Evolutionary conservation across 2,113 vertebrate genomes (phyloP).

Genomic region (Tachysurus vachellii): DNA sequence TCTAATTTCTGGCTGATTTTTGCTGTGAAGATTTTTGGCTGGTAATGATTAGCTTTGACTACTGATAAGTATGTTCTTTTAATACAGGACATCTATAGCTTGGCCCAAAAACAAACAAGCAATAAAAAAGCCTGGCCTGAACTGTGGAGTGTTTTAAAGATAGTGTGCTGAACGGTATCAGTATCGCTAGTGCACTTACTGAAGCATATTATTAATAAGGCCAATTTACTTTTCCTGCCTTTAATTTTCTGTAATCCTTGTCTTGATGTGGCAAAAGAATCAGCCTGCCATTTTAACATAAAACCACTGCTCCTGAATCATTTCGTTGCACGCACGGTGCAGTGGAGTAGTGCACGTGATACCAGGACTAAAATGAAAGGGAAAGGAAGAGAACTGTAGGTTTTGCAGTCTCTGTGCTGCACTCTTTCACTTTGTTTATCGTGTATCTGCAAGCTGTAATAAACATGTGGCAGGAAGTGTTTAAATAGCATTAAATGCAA

Average conservation of each 20-base stretch:
- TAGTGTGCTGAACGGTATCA: not conserved
- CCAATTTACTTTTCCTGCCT: not conserved
- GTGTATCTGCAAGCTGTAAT: not conserved
- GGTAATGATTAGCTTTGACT: not conserved
- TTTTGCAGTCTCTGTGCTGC: not conserved
- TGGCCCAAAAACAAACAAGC: not conserved
- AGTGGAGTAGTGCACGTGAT: not conserved
- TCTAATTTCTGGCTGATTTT: not conserved
- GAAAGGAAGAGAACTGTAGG: not conserved
- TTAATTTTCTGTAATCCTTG: slow-evolving; percentile 5
- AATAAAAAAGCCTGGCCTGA: not conserved
- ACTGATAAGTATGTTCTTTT: slow-evolving; percentile 7
- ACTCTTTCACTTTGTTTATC: slow-evolving; percentile 1
- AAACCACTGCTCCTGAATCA: not conserved
- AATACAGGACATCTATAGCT: not conserved
- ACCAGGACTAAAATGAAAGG: not conserved
- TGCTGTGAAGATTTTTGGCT: slow-evolving; percentile 9
- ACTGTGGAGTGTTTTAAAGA: not conserved
- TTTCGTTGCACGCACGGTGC: not conserved
- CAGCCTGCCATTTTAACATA: slow-evolving; percentile 5
- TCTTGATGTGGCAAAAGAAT: slow-evolving; percentile 12
- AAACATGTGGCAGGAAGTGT: slow-evolving; percentile 11
- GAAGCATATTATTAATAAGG: not conserved
- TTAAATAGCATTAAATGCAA: not conserved
- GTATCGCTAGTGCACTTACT: not conserved